A percentile compares a stretch with the other conserved stretches of the same genome.
Evolutionary conservation across 2,113 vertebrate species (phyloP).

Genomic region (Suncus etruscus): DNA sequence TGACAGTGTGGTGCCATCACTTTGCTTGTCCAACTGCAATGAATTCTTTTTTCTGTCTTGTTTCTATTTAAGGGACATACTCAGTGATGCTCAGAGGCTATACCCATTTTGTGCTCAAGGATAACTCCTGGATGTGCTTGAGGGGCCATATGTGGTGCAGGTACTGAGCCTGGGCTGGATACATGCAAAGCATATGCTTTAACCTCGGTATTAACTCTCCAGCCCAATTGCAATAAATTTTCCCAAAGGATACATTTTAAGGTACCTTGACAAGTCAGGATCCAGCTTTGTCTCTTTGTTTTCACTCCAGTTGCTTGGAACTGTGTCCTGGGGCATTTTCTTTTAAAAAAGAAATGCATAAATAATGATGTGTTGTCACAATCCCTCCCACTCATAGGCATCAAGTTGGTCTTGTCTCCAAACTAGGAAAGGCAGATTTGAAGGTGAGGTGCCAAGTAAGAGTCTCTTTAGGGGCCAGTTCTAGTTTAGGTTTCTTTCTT

Average conservation of each 20-base stretch:
- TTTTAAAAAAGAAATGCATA: not conserved
- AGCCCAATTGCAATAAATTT: not conserved
- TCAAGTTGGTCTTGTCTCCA: not conserved
- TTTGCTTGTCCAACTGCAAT: not conserved
- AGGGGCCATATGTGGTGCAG: too few species aligned
- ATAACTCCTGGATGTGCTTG: too few species aligned
- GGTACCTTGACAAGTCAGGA: not conserved
- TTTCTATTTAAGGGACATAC: too few species aligned
- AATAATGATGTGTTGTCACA: not conserved
- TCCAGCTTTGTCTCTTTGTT: not conserved
- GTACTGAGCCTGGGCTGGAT: too few species aligned
- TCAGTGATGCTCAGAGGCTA: too few species aligned
- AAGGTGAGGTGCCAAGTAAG: not conserved
- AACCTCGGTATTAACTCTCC: too few species aligned
- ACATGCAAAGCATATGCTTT: too few species aligned
- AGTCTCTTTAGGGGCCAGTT: not conserved
- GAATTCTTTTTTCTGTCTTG: not conserved
- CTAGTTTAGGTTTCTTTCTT: not conserved
- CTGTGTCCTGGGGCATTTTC: not conserved
- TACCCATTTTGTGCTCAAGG: too few species aligned
- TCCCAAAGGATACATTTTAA: accelerated
- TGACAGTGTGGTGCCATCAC: not conserved
- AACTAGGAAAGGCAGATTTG: not conserved
- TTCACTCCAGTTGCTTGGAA: not conserved
- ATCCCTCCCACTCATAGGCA: not conserved